phyloP scores from a whole-genome alignment of 2,113 vertebrate genomes.

The Rhizomys pruinosus region DNA sequence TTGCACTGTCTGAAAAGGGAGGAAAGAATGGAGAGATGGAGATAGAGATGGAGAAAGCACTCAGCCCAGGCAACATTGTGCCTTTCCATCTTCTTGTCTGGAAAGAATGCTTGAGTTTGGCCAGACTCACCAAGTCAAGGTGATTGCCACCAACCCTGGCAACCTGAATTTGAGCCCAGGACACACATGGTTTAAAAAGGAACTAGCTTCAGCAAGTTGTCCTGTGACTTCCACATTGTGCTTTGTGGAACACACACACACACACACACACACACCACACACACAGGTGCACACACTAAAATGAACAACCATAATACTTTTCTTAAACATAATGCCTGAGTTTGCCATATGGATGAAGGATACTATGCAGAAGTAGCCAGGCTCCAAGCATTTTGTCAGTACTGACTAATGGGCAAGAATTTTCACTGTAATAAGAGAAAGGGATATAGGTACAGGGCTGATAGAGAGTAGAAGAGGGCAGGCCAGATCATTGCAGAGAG shows the following conservation, averaged over 20 bases:
- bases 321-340: no score
- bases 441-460: neutral
- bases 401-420: neutral
- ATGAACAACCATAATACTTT: no score
- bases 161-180: neutral
- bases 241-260: no score
- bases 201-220: neutral
- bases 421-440: neutral
- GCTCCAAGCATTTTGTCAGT: neutral
- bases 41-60: neutral
- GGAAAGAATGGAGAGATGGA: neutral
- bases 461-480: neutral
- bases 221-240: no score
- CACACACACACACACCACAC: no score
- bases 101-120: neutral
- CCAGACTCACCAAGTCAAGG: neutral
- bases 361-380: neutral
- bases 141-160: neutral
- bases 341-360: neutral
- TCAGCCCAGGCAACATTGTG: neutral
- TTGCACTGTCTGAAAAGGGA: neutral
- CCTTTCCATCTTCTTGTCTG: neutral
- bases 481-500: neutral
- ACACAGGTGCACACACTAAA: no score
- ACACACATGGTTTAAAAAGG: neutral